Percentiles rank a stretch among this genome's conserved stretches.
Evolutionary conservation across 2,113 vertebrate species (phyloP).

Genomic region (Argyrosomus japonicus): DNA sequence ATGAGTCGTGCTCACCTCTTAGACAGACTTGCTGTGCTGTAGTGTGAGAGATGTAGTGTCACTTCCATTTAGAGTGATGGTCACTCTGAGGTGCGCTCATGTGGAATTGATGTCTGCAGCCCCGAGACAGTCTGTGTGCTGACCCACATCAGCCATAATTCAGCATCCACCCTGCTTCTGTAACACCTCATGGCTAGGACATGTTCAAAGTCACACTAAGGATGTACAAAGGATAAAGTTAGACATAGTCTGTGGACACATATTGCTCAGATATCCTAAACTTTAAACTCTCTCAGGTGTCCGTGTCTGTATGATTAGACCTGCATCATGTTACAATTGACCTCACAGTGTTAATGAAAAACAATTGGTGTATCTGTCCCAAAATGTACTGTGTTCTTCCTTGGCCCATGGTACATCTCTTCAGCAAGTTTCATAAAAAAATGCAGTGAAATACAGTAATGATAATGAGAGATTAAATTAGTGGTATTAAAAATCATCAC

Average conservation of each 20-base stretch:
- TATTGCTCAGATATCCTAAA: background rate
- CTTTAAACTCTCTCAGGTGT: background rate
- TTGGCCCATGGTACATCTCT: no score
- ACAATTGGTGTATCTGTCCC: no score
- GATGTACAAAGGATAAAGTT: no score
- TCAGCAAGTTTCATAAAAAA: no score
- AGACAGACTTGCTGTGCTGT: background rate
- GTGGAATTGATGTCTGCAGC: conserved; percentile 6
- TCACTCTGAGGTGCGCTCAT: background rate
- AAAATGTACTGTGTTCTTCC: no score
- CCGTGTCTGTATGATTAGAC: no score
- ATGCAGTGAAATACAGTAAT: no score
- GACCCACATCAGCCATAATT: conserved; percentile 27
- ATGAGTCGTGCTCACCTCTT: background rate
- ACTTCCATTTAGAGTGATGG: background rate
- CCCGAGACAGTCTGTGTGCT: conserved; percentile 21
- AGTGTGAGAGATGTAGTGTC: background rate
- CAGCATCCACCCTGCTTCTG: background rate
- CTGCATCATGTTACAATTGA: no score
- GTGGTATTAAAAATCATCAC: no score
- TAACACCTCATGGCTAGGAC: background rate
- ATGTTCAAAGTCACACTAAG: conserved; percentile 9
- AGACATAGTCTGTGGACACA: background rate
- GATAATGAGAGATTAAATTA: no score
- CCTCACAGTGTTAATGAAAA: no score